Base-by-base conservation (phyloP, 2,888 invertebrate species). In the Lasioglossum pauxillum region DNA sequence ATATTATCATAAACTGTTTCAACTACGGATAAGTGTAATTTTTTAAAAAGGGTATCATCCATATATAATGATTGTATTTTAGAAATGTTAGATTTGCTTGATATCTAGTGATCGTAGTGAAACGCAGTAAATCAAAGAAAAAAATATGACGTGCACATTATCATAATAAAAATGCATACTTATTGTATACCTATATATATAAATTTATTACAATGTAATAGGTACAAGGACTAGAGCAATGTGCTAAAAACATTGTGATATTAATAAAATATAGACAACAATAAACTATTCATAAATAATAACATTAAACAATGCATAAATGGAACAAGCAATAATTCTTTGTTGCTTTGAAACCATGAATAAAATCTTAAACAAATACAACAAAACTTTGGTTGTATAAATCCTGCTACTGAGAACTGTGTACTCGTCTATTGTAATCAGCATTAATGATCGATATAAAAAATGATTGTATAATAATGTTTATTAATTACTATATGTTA, bases 351-450 rank as follows among this genome's bases (percentile, higher is more conserved):
- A 84, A 85, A 75, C 64, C 71, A 73, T 60, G 57, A 46, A 84
- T 84, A 85, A 82, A 86, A 82, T 82, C 83, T 82, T 84, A 82
- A 79, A 80, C 74, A 86, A 80, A 84, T 86, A 80, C 78, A 89
- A 88, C 82, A 84, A 85, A 92, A 84, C 85, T 86, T 86, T 84
- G 90, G 87, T 82, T 79, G 64, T 78, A 44, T 78, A 84, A 91
- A 84, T 88, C 67, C 78, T 78, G 76, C 23, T 80, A 78, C 31
- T 71, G 38, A 78, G 31, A 76, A 80, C 60, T 77, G 69, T 71
- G 57, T 60, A 76, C 69, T 14, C n/a, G n/a, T 35, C 44, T 74
- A 60, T 78, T 60, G 27, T 60, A 82, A 46, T 77, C 74, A 71
- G 75, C 73, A 80, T 76, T 71, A 16, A 71, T 69, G 57, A 75